A percentile compares a stretch with the other conserved stretches of the same genome.
Conservation (phyloP, 1,140 invertebrate genomes). For the Sitodiplosis mosellana region DNA sequence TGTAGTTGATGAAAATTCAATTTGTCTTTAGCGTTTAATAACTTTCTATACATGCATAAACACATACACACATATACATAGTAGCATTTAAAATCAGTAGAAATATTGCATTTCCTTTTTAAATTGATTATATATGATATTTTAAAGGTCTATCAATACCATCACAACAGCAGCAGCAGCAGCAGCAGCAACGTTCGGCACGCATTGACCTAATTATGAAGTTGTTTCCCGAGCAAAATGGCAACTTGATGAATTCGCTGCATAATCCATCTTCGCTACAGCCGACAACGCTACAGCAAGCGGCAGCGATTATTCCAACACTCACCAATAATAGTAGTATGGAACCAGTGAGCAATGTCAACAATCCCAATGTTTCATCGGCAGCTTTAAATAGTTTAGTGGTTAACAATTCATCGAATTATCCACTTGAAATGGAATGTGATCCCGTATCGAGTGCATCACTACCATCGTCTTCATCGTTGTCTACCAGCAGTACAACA, state of each 20-base stretch:
- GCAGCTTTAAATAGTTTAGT: background rate
- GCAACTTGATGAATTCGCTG: background rate
- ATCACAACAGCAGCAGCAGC: background rate
- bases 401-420: constrained; percentile 3
- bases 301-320: constrained; percentile 1
- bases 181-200: constrained; percentile 1
- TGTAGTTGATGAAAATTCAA: no score
- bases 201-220: constrained; percentile 3
- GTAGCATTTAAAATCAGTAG: constrained; percentile 15
- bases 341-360: no score
- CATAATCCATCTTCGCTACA: background rate
- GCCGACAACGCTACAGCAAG: constrained; percentile 2
- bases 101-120: background rate
- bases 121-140: background rate
- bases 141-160: background rate
- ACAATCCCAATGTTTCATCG: background rate
- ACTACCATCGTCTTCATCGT: background rate
- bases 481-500: constrained; percentile 8
- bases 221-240: background rate
- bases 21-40: no score
- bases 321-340: constrained; percentile 4
- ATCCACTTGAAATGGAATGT: constrained; percentile 24
- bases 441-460: constrained; percentile 11
- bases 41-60: constrained; percentile 7
- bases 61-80: constrained; percentile 9